Base-by-base conservation (phyloP, 2,113 vertebrate species). In the Ceratotherium simum region DNA sequence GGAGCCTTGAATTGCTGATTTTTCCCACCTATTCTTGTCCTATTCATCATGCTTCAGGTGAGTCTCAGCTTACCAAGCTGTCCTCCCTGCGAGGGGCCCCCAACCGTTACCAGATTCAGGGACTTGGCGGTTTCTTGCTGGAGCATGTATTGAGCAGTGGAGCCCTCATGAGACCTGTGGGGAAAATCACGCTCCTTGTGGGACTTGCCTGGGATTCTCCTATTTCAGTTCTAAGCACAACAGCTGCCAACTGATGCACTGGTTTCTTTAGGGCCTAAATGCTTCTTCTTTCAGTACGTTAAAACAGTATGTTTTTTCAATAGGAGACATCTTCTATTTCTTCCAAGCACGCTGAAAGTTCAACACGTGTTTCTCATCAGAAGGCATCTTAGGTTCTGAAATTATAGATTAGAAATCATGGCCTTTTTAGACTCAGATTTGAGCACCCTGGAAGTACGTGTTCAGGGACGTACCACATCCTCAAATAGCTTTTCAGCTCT, bases 401-500 rank as follows among this genome's bases (percentile, higher is more conserved):
- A 48, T 78, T 85, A 73, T 72, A 72, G 17, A 39, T 65, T 81
- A 36, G 17, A 73, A 51, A 36, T 65, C 5, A 67, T 25, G 29
- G 4, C 9, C 46, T 81, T 21, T 33, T 69, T 67, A 80, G 58
- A 67, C 29, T 65, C 12, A 79, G 72, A 25, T 83, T 70, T 56
- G 36, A 18, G 23, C 62, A 0, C 54, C 6, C 7, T 39, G 27
- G 20, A 83, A 25, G 29, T 92, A 58, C 8, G 13, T 51, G 6
- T 21, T 20, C 16, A 62, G 36, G 10, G 73, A 79, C 11, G 21
- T 73, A n/a, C 6, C 60, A 4, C 2, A 42, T 20, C 3, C 33
- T 96, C 79, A 90, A 51, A 18, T 33, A 64, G 51, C 8, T 86
- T 78, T 84, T 80, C 13, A 69, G 83, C 13, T 79, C 87, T 60